These are phyloP conservation scores for Antennarius maculatus DNA, from an alignment of 2,797 vertebrate species.

Conservation along the genomic window DNA sequence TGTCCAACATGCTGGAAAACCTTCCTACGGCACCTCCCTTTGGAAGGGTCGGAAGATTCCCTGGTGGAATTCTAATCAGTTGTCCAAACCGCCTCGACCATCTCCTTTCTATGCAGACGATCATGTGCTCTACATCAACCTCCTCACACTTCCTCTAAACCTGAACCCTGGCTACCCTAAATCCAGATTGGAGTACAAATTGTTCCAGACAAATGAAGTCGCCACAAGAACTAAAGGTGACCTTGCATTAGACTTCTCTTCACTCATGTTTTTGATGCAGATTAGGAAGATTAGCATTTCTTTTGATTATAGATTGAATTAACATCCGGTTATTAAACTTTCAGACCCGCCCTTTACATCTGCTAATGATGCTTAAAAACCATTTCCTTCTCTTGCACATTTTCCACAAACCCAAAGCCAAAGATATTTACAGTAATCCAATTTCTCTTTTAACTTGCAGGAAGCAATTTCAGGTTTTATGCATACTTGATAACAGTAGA, in stretches of 20 bases:
- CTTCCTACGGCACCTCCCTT: too few relatives aligned
- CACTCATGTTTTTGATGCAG: background rate
- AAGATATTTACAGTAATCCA: background rate
- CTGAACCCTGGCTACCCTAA: too few relatives aligned
- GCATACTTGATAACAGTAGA: background rate
- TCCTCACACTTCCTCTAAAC: too few relatives aligned
- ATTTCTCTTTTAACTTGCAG: background rate
- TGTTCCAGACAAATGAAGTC: conserved; percentile 38
- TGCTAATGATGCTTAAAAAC: background rate
- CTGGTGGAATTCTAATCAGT: too few relatives aligned
- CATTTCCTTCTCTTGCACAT: background rate
- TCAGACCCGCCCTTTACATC: conserved; percentile 8
- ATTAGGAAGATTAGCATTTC: conserved; percentile 4
- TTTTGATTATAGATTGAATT: conserved; percentile 8
- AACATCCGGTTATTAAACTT: conserved; percentile 22
- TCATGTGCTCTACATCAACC: too few relatives aligned
- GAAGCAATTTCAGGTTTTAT: conserved; percentile 1
- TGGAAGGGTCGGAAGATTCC: too few relatives aligned
- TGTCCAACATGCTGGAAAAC: too few relatives aligned
- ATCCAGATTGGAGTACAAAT: background rate
- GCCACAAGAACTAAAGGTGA: conserved; percentile 19
- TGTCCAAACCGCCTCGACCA: too few relatives aligned
- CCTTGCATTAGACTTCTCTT: conserved; percentile 17
- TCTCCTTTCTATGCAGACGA: too few relatives aligned
- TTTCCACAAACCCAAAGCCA: background rate